Percentiles rank a stretch among this genome's conserved stretches.
These are phyloP conservation scores for Varecia variegata DNA, from an alignment of 2,797 vertebrate genomes.

Conservation along the genomic window DNA sequence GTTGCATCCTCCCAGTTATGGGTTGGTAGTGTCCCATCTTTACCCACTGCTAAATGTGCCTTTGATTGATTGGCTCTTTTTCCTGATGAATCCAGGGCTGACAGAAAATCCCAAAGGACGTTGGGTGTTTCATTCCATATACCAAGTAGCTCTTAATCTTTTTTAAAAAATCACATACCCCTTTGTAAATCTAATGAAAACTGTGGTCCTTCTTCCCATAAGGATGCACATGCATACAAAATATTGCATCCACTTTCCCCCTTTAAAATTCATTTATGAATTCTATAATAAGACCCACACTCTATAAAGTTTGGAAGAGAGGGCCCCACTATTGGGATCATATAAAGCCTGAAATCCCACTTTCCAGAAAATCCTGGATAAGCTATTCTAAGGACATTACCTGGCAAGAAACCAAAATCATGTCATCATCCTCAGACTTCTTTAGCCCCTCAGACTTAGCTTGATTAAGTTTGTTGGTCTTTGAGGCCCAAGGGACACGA, in stretches of 20 bases:
- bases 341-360: not conserved
- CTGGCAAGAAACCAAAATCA: slow-evolving; percentile 89
- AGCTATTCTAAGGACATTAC: slow-evolving; percentile 79
- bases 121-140: not conserved
- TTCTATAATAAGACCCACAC: not conserved
- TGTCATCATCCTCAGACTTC: slow-evolving; percentile 86
- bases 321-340: not conserved
- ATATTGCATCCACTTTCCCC: not conserved
- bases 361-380: slow-evolving; percentile 7
- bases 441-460: slow-evolving; percentile 77
- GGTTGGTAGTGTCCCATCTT: not conserved
- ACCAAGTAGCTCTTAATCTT: slow-evolving; percentile 9
- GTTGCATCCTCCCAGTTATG: not conserved
- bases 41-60: not conserved
- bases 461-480: slow-evolving; percentile 82
- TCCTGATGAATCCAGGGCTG: slow-evolving; percentile 4
- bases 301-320: not conserved
- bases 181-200: slow-evolving; percentile 41
- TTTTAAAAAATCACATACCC: not conserved
- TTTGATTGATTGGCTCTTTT: slow-evolving; percentile 4
- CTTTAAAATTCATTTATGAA: not conserved
- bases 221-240: slow-evolving; percentile 26
- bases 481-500: slow-evolving; percentile 81
- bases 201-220: not conserved
- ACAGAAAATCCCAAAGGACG: not conserved